Conservation (phyloP, 2,888 invertebrate genomes). For the Atrina japonica region DNA sequence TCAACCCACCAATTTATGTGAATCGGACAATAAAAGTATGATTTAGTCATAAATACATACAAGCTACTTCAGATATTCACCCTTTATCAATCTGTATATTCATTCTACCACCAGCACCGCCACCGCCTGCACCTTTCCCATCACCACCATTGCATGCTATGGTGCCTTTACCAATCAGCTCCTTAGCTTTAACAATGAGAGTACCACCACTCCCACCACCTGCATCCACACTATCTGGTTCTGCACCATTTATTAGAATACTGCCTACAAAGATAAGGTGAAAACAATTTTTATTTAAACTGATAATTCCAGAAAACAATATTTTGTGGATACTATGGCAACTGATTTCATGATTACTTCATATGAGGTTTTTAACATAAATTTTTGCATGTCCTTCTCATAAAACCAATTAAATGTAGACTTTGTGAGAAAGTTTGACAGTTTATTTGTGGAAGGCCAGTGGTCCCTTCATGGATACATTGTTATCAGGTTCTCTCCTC, state of each 20-base stretch:
- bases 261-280: conserved; percentile 51
- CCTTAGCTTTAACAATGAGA: conserved; percentile 44
- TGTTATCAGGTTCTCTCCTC: no score
- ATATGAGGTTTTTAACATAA: no score
- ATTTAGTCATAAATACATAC: not conserved
- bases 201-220: conserved; percentile 69
- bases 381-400: no score
- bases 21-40: no score
- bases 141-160: conserved; percentile 59
- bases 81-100: conserved; percentile 39
- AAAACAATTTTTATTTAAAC: conserved; percentile 1
- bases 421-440: no score
- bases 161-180: conserved; percentile 54
- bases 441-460: no score
- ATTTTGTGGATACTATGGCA: no score
- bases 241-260: conserved; percentile 61
- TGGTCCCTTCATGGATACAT: no score
- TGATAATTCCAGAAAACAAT: not conserved
- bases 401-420: no score
- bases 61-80: conserved; percentile 31
- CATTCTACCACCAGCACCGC: conserved; percentile 67
- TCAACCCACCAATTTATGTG: no score
- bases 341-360: no score
- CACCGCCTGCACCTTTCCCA: conserved; percentile 57
- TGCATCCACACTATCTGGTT: conserved; percentile 49